These are phyloP conservation scores for Cantharis nigra DNA, from an alignment of 2,888 invertebrate genomes.

Conservation along the genomic window DNA sequence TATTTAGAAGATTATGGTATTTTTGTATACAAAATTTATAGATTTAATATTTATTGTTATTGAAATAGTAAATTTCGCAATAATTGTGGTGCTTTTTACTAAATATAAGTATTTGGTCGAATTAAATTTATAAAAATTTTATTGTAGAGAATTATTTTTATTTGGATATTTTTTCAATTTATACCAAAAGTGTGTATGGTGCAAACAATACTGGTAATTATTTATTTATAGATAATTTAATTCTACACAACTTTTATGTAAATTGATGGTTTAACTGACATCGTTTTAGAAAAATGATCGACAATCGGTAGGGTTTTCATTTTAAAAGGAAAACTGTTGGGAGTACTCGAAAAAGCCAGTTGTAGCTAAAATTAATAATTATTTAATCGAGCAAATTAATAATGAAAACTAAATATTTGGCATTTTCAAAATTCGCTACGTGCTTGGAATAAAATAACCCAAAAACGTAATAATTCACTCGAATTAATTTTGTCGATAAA, in stretches of 20 bases:
- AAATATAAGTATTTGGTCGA: too few species aligned
- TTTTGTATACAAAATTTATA: too few species aligned
- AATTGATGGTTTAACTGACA: not conserved
- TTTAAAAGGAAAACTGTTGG: not conserved
- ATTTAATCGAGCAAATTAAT: not conserved
- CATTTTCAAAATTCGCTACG: not conserved
- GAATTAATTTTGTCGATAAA: not conserved
- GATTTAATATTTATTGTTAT: too few species aligned
- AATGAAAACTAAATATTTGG: not conserved
- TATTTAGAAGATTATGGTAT: too few species aligned
- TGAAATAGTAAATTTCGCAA: not conserved
- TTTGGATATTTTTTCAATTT: too few species aligned
- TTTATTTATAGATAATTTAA: not conserved
- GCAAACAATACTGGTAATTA: too few species aligned
- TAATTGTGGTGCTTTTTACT: too few species aligned
- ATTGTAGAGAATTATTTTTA: too few species aligned
- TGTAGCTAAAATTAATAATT: not conserved
- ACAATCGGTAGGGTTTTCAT: not conserved
- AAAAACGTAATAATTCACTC: not conserved
- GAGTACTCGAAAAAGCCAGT: not conserved
- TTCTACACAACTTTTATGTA: not conserved
- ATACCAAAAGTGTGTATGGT: too few species aligned
- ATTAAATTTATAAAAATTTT: too few species aligned
- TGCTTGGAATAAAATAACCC: not conserved
- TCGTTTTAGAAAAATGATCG: not conserved